Evolutionary conservation across 2,888 invertebrate species (phyloP).

Genomic region (Carabus problematicus): DNA sequence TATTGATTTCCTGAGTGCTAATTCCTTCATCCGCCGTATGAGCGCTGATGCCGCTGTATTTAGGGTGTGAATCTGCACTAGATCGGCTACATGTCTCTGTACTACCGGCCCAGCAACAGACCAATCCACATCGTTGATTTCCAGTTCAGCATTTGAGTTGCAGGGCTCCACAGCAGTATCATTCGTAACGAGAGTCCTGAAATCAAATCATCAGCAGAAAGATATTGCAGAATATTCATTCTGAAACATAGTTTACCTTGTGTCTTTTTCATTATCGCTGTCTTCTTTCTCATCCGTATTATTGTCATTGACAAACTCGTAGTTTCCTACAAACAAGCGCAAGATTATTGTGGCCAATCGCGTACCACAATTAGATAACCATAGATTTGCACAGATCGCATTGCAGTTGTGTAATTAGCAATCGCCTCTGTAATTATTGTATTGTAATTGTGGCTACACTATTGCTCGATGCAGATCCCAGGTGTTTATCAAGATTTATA

Average conservation of each 20-base stretch:
- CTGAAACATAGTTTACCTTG: slow-evolving; percentile 3
- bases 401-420: too few relatives aligned
- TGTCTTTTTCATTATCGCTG: slow-evolving; percentile 21
- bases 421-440: too few relatives aligned
- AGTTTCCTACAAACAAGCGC: slow-evolving; percentile 10
- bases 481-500: too few relatives aligned
- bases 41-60: slow-evolving; percentile 46
- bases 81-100: slow-evolving; percentile 46
- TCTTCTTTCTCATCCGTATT: slow-evolving; percentile 33
- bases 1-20: slow-evolving; percentile 40
- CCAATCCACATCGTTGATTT: slow-evolving; percentile 46
- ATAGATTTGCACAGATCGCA: too few relatives aligned
- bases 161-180: background rate
- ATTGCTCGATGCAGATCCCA: too few relatives aligned
- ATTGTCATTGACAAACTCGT: slow-evolving; percentile 26
- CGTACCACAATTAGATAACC: too few relatives aligned
- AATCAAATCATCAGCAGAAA: background rate
- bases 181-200: background rate
- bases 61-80: slow-evolving; percentile 45
- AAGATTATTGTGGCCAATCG: background rate
- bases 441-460: too few relatives aligned
- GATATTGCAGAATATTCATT: background rate
- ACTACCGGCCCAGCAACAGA: slow-evolving; percentile 46
- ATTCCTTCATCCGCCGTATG: slow-evolving; percentile 49
- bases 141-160: slow-evolving; percentile 14